phyloP scores from a whole-genome alignment of 2,797 vertebrate species.

The Anguilla marmorata region DNA sequence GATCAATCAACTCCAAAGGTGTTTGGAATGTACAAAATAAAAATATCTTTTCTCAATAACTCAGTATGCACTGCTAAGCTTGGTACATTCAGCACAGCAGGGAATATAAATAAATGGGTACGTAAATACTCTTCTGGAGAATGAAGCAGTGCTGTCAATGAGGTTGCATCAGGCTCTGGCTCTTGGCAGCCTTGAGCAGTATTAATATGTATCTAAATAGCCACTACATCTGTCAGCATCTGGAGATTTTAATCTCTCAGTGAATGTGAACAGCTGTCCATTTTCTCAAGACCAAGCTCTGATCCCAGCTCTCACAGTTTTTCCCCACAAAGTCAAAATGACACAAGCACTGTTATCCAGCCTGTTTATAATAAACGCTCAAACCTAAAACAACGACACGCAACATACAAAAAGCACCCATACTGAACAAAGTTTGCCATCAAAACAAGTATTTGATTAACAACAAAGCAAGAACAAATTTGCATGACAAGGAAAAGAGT shows the following conservation, averaged over 20 bases:
- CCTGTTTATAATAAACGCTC: too few species aligned
- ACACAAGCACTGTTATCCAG: background rate
- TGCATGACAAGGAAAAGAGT: too few species aligned
- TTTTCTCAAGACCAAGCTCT: background rate
- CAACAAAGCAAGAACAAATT: too few species aligned
- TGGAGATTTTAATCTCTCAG: background rate
- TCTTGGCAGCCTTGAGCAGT: background rate
- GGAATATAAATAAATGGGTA: background rate
- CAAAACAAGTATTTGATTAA: too few species aligned
- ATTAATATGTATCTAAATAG: background rate
- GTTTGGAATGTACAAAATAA: background rate
- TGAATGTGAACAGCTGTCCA: background rate
- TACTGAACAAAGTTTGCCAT: too few species aligned
- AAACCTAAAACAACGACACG: too few species aligned
- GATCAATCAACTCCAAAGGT: background rate
- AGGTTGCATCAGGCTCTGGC: background rate
- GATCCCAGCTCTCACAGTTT: background rate
- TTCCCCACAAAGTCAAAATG: background rate
- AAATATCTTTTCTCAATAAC: background rate
- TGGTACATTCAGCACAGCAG: background rate
- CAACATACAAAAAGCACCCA: too few species aligned
- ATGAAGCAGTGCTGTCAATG: background rate
- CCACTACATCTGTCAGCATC: background rate
- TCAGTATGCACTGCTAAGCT: background rate
- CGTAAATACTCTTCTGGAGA: background rate